Percentiles rank a stretch among this genome's conserved stretches.
Conservation (phyloP, 2,797 vertebrate genomes). For the Anguilla anguilla region DNA sequence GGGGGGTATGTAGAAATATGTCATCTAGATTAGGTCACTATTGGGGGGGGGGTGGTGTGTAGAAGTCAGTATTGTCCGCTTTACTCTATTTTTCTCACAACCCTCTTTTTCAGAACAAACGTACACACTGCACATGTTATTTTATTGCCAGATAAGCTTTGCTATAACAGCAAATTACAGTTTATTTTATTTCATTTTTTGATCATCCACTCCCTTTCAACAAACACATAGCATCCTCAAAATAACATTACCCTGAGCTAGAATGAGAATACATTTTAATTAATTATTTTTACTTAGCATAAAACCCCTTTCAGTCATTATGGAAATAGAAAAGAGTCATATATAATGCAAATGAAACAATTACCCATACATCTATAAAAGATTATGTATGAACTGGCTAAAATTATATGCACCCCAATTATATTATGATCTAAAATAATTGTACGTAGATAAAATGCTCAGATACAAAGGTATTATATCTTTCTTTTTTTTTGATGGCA, state of each 20-base stretch:
- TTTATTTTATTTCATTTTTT: neutral
- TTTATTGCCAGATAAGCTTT: neutral
- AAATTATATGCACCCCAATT: neutral
- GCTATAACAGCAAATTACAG: neutral
- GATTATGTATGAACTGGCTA: neutral
- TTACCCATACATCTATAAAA: neutral
- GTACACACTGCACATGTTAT: neutral
- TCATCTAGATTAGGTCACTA: neutral
- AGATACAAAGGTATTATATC: neutral
- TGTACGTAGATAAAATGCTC: neutral
- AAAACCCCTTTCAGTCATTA: neutral
- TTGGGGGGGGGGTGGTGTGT: neutral
- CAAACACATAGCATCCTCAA: neutral
- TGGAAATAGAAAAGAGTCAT: neutral
- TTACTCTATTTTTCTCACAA: neutral
- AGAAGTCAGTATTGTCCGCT: neutral
- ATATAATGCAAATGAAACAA: neutral
- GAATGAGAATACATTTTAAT: neutral
- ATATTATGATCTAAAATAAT: neutral
- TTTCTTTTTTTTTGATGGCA: neutral
- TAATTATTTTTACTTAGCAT: no score
- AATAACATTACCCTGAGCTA: neutral
- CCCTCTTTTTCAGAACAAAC: neutral
- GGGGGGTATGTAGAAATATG: neutral
- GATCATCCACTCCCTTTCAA: neutral